Conservation (phyloP, 2,888 invertebrate species). For the Ophion obscuratus region DNA sequence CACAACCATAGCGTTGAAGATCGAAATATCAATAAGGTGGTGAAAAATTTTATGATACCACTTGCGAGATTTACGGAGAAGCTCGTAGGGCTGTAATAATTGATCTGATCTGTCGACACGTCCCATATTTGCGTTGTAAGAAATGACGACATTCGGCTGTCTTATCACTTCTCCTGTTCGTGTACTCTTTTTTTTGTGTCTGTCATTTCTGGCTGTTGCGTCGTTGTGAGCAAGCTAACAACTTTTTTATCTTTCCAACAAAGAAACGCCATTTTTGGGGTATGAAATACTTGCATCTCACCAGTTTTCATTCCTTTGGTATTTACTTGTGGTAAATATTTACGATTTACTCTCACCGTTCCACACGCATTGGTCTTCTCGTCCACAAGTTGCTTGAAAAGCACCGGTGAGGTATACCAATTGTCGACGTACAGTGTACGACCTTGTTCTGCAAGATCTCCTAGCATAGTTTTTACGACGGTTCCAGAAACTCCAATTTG, state of each 20-base stretch:
- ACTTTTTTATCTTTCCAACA: not conserved
- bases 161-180: constrained; percentile 23
- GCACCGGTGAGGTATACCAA: too few relatives aligned
- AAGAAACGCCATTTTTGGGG: constrained; percentile 16
- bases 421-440: too few relatives aligned
- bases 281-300: constrained; percentile 24
- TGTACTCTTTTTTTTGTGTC: not conserved
- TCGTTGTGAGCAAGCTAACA: constrained; percentile 19
- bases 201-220: not conserved
- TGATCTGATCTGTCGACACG: constrained; percentile 34
- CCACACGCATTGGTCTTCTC: constrained; percentile 24
- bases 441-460: too few relatives aligned
- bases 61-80: constrained; percentile 25
- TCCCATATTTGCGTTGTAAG: constrained; percentile 6
- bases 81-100: constrained; percentile 32
- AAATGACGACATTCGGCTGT: constrained; percentile 13
- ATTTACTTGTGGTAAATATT: constrained; percentile 21
- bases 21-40: constrained; percentile 39
- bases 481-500: not conserved
- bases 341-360: constrained; percentile 25
- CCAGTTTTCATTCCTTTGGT: constrained; percentile 21
- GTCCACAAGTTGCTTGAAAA: constrained; percentile 10
- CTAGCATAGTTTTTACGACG: too few relatives aligned
- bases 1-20: constrained; percentile 32
- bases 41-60: constrained; percentile 37